Conservation (phyloP, 2,113 vertebrate species). For the Romanogobio albipinnatus region DNA sequence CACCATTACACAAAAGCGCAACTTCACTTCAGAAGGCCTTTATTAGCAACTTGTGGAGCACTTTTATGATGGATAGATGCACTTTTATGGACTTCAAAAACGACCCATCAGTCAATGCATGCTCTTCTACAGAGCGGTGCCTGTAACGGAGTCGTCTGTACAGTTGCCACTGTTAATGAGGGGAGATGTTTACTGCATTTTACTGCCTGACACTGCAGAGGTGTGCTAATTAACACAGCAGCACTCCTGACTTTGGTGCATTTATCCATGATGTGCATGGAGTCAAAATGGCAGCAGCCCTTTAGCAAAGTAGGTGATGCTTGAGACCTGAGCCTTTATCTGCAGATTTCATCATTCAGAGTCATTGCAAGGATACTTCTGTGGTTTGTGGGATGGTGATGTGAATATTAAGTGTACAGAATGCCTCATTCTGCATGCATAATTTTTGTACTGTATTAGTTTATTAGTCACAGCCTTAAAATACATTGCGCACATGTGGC, state of each 20-base stretch:
- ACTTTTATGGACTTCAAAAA: too few species aligned
- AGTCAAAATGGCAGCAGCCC: conserved; percentile 37
- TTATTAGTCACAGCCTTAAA: conserved; percentile 15
- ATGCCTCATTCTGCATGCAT: conserved; percentile 12
- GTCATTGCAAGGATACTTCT: neutral
- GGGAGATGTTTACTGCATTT: conserved; percentile 20
- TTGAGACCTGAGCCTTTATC: neutral
- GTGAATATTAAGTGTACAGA: conserved; percentile 17
- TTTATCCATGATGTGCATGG: neutral
- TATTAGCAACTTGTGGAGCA: too few species aligned
- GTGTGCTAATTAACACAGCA: conserved; percentile 37
- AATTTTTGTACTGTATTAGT: neutral
- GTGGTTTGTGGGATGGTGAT: neutral
- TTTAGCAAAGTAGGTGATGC: neutral
- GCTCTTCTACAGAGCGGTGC: conserved; percentile 55
- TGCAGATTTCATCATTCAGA: neutral
- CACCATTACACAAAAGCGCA: too few species aligned
- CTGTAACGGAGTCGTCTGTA: conserved; percentile 47
- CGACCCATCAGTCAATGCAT: conserved; percentile 37
- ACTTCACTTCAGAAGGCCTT: too few species aligned
- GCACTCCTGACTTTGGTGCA: conserved; percentile 17
- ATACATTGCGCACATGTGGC: neutral
- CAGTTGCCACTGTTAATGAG: conserved; percentile 40
- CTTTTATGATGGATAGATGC: too few species aligned
- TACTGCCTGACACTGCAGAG: conserved; percentile 34